phyloP scores from a whole-genome alignment of 2,113 vertebrate genomes.

The Eulemur rufifrons region DNA sequence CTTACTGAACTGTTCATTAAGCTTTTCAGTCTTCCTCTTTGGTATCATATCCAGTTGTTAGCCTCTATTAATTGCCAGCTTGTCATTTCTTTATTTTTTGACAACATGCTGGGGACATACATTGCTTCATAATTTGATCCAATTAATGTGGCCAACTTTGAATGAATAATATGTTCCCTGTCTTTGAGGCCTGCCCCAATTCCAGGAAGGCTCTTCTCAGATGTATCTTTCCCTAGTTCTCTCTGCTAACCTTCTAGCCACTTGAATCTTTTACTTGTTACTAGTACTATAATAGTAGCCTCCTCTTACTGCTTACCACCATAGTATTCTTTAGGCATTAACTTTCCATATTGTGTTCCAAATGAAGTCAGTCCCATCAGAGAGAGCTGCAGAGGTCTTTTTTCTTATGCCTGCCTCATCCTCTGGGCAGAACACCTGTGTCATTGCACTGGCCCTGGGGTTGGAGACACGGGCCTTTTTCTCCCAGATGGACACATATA shows the following conservation, averaged over 20 bases:
- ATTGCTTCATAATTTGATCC: not conserved
- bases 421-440: not conserved
- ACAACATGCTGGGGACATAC: not conserved
- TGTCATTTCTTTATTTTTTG: not conserved
- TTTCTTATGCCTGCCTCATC: not conserved
- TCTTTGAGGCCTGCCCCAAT: not conserved
- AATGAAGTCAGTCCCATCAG: not conserved
- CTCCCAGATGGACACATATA: too few relatives aligned
- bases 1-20: not conserved
- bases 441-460: not conserved
- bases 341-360: not conserved
- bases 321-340: not conserved
- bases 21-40: not conserved
- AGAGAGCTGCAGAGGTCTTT: not conserved
- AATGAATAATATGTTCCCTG: rapidly evolving
- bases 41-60: not conserved
- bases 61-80: not conserved
- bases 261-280: not conserved
- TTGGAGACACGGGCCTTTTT: rapidly evolving
- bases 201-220: not conserved
- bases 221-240: not conserved
- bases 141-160: not conserved
- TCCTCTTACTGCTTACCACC: not conserved
- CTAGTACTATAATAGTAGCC: too few relatives aligned
- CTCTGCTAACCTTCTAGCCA: not conserved